Conservation (phyloP, 92 coral and sea anemone species). For the Paragorgia papillata region DNA sequence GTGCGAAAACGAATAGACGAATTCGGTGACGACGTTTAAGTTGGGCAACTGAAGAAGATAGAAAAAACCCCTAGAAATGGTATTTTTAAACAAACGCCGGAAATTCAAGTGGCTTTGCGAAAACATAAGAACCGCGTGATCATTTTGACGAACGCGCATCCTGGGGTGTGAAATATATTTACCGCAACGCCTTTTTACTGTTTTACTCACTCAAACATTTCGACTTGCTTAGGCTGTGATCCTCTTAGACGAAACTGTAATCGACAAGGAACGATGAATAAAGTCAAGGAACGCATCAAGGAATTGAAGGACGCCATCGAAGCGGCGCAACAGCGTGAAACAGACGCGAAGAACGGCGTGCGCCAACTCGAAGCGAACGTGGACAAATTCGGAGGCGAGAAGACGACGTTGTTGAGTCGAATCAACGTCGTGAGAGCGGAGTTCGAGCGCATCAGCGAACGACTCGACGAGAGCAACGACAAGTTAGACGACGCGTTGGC, state of each 20-base stretch:
- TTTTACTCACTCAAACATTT: too few relatives aligned
- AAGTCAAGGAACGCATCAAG: constrained; percentile 28
- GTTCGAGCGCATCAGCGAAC: constrained; percentile 14
- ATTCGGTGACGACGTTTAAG: too few relatives aligned
- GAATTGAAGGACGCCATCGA: constrained; percentile 37
- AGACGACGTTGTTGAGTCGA: constrained; percentile 43
- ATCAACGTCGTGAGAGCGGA: constrained; percentile 40
- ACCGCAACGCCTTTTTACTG: constrained; percentile 25
- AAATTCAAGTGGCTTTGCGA: constrained; percentile 12
- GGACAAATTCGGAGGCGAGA: constrained; percentile 42
- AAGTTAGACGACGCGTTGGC: constrained; percentile 10
- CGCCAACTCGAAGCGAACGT: constrained; percentile 28
- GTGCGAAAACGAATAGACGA: too few relatives aligned
- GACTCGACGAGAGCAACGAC: constrained; percentile 3
- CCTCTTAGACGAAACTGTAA: not conserved
- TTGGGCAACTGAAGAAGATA: not conserved
- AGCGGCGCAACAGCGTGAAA: constrained; percentile 51
- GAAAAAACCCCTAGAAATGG: not conserved
- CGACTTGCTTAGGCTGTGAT: too few relatives aligned
- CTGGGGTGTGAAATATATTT: constrained; percentile 14
- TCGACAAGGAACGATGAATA: constrained; percentile 27
- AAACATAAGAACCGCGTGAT: constrained; percentile 11
- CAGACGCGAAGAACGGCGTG: constrained; percentile 31
- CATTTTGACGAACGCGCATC: constrained; percentile 5
- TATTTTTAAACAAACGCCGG: not conserved